Conservation (phyloP, 2,113 vertebrate species). For the Elephantulus edwardii region DNA sequence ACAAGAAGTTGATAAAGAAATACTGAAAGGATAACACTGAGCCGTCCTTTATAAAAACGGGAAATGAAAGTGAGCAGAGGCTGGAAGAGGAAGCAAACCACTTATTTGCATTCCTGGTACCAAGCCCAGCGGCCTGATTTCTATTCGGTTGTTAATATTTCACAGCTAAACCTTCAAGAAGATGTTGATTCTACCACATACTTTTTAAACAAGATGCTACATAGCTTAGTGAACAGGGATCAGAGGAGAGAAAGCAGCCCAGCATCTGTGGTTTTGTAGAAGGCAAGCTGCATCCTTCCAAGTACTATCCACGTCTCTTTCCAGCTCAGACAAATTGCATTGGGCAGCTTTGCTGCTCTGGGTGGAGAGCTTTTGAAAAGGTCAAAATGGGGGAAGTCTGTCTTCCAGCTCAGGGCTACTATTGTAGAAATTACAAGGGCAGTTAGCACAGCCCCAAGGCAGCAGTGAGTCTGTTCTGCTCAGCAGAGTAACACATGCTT, state of each 20-base stretch:
- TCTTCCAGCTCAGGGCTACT: neutral
- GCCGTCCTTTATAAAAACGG: neutral
- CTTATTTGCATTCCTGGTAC: neutral
- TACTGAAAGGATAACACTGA: neutral
- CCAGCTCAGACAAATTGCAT: neutral
- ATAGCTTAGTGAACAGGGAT: neutral
- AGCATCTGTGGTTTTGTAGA: neutral
- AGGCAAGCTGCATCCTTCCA: neutral
- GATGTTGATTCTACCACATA: neutral
- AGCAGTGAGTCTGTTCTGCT: neutral
- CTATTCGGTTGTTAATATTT: neutral
- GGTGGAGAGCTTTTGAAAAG: neutral
- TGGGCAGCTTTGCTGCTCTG: neutral
- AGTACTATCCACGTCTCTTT: neutral
- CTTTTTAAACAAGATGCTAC: conserved; percentile 4
- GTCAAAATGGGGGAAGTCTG: neutral
- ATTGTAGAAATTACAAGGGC: neutral
- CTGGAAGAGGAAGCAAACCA: neutral
- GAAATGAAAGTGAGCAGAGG: neutral
- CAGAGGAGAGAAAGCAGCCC: neutral
- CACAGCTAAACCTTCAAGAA: neutral
- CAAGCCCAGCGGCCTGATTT: neutral
- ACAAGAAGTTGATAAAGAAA: conserved; percentile 30
- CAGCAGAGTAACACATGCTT: neutral
- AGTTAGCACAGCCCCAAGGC: neutral